Evolutionary conservation across 2,888 invertebrate genomes (phyloP), one percentile per base, ranked within the genome.

Genomic region (Phragmatobia fuliginosa): DNA sequence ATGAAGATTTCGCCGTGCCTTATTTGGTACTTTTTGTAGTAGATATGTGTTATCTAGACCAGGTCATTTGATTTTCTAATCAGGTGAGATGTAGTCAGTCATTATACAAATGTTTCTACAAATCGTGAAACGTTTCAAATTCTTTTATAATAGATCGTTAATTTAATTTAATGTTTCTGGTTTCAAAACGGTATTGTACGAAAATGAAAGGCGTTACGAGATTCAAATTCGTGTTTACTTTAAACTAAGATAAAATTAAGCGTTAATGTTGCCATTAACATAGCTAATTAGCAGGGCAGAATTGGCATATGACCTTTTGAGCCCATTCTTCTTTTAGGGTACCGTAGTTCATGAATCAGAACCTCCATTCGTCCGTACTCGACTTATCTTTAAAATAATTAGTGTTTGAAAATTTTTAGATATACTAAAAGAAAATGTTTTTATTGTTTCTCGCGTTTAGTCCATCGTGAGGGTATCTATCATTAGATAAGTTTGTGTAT

Each of bases 101-200:
- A 49, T 56, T 28, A 56, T 52, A 52, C 8, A 28, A 62, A 62
- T 28, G 41, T 41, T 7, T 38, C 28, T 41, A 6, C 1, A 56
- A 56, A 28, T 28, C 16, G 4, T 56, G 4, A 16, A 56, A n/a
- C 49, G 6, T 21, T 31, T 49, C 2, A 10, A 49, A n/a, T 49
- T 49, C 45, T 49, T 49, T n/a, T 49, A 49, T n/a, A n/a, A n/a
- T n/a, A n/a, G 62, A 62, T 28, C 62, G 62, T 41, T 62, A 36
- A 31, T 18, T 41, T 41, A 31, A 31, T 52, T 49, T 49, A n/a
- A 21, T 41, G 62, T 31, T 62, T 31, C 41, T 28, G 21, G 31
- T 62, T 41, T 41, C 10, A 41, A 41, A 62, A 41, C 41, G 41
- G 28, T 31, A 38, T 31, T 62, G 25, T 31, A 62, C 28, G 3